Evolutionary conservation across 2,113 vertebrate species (phyloP).

Genomic region (Electrona antarctica): DNA sequence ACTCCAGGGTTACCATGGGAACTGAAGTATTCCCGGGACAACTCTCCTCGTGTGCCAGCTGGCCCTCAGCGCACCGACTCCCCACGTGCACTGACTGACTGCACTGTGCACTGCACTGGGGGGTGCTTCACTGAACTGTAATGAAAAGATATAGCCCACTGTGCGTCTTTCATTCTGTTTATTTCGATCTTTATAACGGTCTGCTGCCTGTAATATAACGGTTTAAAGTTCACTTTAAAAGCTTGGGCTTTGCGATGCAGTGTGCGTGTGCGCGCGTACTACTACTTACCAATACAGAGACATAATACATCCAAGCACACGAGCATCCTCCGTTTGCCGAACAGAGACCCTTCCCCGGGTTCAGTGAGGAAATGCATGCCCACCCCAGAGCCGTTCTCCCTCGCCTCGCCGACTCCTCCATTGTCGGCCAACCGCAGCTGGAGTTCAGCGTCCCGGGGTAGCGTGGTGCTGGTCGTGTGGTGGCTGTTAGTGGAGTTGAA

Average conservation of each 20-base stretch:
- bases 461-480: slow-evolving; percentile 48
- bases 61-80: slow-evolving; percentile 16
- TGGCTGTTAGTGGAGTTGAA: slow-evolving; percentile 53
- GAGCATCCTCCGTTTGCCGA: slow-evolving; percentile 79
- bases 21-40: slow-evolving; percentile 74
- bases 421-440: slow-evolving; percentile 74
- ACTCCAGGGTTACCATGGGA: slow-evolving; percentile 71
- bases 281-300: slow-evolving; percentile 76
- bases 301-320: slow-evolving; percentile 80
- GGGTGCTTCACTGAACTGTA: too few species aligned
- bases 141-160: too few species aligned
- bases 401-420: slow-evolving; percentile 67
- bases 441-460: slow-evolving; percentile 74
- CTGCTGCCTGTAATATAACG: too few species aligned
- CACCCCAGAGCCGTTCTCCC: slow-evolving; percentile 76
- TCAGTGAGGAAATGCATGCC: slow-evolving; percentile 64
- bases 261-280: neutral
- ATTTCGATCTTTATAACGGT: too few species aligned
- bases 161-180: too few species aligned
- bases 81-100: slow-evolving; percentile 56
- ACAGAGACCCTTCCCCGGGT: slow-evolving; percentile 55
- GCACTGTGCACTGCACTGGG: slow-evolving; percentile 21
- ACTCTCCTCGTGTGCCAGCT: slow-evolving; percentile 47
- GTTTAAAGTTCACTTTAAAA: too few species aligned
- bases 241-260: too few species aligned